These are phyloP conservation scores for Menura novaehollandiae DNA, from an alignment of 2,113 vertebrate genomes.

Conservation along the genomic window DNA sequence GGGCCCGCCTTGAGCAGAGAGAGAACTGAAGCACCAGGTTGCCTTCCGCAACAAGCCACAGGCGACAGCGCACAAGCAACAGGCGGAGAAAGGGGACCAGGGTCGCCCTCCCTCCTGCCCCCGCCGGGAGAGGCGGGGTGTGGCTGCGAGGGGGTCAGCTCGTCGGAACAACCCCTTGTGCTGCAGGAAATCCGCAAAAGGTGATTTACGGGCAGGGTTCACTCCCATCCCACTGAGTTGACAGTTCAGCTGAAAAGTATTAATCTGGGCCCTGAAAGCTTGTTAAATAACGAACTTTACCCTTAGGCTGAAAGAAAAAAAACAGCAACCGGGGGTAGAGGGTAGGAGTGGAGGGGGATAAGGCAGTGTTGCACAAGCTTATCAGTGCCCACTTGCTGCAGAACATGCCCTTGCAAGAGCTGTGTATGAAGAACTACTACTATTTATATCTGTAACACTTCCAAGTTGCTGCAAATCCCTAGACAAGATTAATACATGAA, in stretches of 20 bases:
- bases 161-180: not conserved
- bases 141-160: not conserved
- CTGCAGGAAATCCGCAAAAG: not conserved
- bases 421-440: not conserved
- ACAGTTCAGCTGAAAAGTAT: not conserved
- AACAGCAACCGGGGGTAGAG: no score
- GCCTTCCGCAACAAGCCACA: not conserved
- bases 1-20: not conserved
- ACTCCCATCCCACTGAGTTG: not conserved
- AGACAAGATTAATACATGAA: not conserved
- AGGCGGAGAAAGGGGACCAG: not conserved
- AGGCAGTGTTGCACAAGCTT: not conserved
- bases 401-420: conserved; percentile 6
- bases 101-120: not conserved
- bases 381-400: conserved; percentile 19
- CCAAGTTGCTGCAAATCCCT: not conserved
- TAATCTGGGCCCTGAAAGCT: not conserved
- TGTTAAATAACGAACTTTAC: conserved; percentile 4
- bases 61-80: no score
- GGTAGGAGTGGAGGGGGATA: not conserved
- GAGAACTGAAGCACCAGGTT: not conserved
- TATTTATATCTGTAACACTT: not conserved
- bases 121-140: not conserved
- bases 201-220: not conserved
- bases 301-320: not conserved